Base-by-base conservation (phyloP, 2,113 vertebrate species). In the Apaloderma vittatum region DNA sequence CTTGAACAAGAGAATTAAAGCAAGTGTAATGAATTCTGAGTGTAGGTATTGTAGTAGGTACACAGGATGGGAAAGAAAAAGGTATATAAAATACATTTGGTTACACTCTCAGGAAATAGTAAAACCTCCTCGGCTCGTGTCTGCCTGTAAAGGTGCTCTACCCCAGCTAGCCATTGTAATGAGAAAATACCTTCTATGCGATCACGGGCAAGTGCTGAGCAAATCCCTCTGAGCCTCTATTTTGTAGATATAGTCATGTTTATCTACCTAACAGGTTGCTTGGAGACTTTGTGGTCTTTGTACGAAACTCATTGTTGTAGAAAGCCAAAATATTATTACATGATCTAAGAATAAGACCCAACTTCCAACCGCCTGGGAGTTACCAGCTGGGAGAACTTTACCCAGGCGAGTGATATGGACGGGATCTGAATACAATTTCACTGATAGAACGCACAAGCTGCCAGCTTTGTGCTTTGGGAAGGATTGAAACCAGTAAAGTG, bases 1-100 rank as follows among this genome's bases (percentile, higher is more conserved):
- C 51, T 93, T 86, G 72, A 93, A 65, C 66, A 83, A 71, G 12
- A 88, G 73, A 94, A 94, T 96, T 88, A 90, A 90, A 95, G 37
- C 63, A 87, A 93, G 15, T 7, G 15, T 26, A 54, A 24, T 86
- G 58, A 63, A 76, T 86, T 93, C 62, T 81, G 36, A 62, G 71
- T 32, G 46, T 88, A 57, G n/a, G 68, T 73, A 86, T 96, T 88
- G 26, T 70, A 92, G 90, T 65, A 2, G 45, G 72, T 66, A 84
- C 3, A 0, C 15, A 51, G 27, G 62, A 30, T 75, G 36, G 67
- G 70, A 85, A 94, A 83, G 26, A 75, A 74, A 65, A 62, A 88
- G 45, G 40, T 26, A 73, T 6, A 89, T 22, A 52, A 17, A 49
- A 36, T 67, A 55, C 29, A 9, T 88, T 95, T 18, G 5, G 58